These are phyloP conservation scores for Harpagoxenus sublaevis DNA, from an alignment of 2,888 invertebrate species.

Conservation along the genomic window DNA sequence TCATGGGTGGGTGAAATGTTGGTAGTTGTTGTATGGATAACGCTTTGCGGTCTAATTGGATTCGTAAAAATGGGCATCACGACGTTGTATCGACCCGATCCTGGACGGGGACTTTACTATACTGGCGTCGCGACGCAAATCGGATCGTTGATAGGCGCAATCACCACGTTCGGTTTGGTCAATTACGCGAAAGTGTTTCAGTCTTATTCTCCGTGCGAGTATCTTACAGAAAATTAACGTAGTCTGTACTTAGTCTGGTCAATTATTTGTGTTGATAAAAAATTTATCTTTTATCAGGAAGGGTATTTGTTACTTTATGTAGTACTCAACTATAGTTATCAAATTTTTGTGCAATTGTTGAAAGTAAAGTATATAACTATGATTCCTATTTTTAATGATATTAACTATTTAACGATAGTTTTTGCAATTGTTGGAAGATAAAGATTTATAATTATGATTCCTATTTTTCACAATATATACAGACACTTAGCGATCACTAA, in stretches of 20 bases:
- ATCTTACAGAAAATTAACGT: slow-evolving; percentile 55
- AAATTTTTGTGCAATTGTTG: neutral
- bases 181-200: slow-evolving; percentile 89
- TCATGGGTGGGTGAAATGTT: slow-evolving; percentile 88
- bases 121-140: slow-evolving; percentile 92
- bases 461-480: neutral
- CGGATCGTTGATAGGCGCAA: slow-evolving; percentile 93
- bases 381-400: neutral
- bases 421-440: neutral
- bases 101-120: slow-evolving; percentile 92
- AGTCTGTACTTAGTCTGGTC: slow-evolving; percentile 5
- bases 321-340: neutral
- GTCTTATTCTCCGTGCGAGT: slow-evolving; percentile 85
- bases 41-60: slow-evolving; percentile 90
- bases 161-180: slow-evolving; percentile 90
- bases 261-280: neutral
- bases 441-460: neutral
- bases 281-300: neutral
- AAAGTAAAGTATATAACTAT: neutral
- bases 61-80: slow-evolving; percentile 94
- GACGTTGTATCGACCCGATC: slow-evolving; percentile 91
- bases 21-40: slow-evolving; percentile 91
- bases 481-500: neutral
- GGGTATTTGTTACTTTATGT: neutral
- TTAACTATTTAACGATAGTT: no score